Conservation (phyloP, 1,140 invertebrate genomes). For the Drosophila seguyi region DNA sequence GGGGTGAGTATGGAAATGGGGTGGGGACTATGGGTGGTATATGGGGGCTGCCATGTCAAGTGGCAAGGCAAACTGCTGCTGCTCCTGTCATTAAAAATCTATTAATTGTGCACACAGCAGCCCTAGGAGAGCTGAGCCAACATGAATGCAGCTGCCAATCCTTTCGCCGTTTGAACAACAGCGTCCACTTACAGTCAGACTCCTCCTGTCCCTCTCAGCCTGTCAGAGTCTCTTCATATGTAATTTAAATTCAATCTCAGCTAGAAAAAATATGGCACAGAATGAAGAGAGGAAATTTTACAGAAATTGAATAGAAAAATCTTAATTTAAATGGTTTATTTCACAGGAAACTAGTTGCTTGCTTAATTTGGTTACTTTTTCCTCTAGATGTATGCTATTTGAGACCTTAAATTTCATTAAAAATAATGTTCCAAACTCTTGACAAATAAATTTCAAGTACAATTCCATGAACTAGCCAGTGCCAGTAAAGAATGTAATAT, state of each 20-base stretch:
- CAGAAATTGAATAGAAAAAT: neutral
- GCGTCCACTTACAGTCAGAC: slow-evolving; percentile 16
- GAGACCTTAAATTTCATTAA: too few species aligned
- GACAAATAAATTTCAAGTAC: neutral
- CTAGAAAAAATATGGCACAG: neutral
- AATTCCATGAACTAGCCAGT: neutral
- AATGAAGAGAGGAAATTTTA: neutral
- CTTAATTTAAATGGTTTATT: neutral
- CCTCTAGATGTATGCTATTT: neutral
- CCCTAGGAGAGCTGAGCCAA: slow-evolving; percentile 55
- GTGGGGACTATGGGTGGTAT: neutral
- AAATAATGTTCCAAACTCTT: neutral
- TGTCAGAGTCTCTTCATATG: neutral
- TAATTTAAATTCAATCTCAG: slow-evolving; percentile 7
- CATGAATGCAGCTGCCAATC: slow-evolving; percentile 46
- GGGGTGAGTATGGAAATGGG: slow-evolving; percentile 12
- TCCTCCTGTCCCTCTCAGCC: too few species aligned
- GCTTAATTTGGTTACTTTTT: neutral
- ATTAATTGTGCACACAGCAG: slow-evolving; percentile 78
- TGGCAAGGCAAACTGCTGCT: slow-evolving; percentile 43
- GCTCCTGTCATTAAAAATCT: slow-evolving; percentile 78
- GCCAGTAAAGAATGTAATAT: neutral
- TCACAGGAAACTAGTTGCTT: neutral
- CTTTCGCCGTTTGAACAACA: slow-evolving; percentile 16
- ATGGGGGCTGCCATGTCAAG: slow-evolving; percentile 51